A percentile compares a stretch with the other conserved stretches of the same genome.
Evolutionary conservation across 1,140 invertebrate species (phyloP).

Genomic region (Periplaneta americana): DNA sequence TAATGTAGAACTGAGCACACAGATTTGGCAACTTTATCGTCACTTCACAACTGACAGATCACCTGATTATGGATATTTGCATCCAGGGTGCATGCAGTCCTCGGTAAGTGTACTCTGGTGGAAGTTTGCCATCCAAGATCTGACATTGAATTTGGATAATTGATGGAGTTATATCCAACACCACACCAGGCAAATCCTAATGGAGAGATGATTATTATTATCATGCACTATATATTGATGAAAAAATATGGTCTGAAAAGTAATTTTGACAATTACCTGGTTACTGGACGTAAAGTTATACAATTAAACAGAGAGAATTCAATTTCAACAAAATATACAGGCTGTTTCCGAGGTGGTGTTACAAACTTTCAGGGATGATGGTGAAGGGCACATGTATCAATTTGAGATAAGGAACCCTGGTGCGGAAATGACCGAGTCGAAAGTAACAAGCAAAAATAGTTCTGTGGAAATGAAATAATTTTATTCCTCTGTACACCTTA

Average conservation of each 20-base stretch:
- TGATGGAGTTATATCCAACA: neutral
- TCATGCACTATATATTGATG: neutral
- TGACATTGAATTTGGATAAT: conserved; percentile 5
- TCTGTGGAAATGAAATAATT: too few relatives aligned
- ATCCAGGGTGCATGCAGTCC: conserved; percentile 6
- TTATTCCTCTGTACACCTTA: too few relatives aligned
- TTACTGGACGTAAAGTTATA: too few relatives aligned
- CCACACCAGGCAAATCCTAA: neutral
- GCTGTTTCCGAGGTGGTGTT: too few relatives aligned
- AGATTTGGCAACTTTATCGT: neutral
- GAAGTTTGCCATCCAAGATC: conserved; percentile 11
- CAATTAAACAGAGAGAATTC: too few relatives aligned
- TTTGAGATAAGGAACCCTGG: too few relatives aligned
- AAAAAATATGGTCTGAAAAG: neutral
- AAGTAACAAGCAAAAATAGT: too few relatives aligned
- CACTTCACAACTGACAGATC: neutral
- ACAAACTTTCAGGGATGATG: too few relatives aligned
- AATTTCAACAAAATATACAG: too few relatives aligned
- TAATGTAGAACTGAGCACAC: neutral
- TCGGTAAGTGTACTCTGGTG: neutral
- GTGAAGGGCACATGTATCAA: too few relatives aligned
- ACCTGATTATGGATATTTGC: conserved; percentile 9
- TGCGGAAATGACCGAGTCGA: too few relatives aligned
- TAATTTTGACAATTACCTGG: too few relatives aligned
- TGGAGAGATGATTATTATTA: neutral